Evolutionary conservation across 2,113 vertebrate species (phyloP).

Genomic region (Anguilla rostrata): DNA sequence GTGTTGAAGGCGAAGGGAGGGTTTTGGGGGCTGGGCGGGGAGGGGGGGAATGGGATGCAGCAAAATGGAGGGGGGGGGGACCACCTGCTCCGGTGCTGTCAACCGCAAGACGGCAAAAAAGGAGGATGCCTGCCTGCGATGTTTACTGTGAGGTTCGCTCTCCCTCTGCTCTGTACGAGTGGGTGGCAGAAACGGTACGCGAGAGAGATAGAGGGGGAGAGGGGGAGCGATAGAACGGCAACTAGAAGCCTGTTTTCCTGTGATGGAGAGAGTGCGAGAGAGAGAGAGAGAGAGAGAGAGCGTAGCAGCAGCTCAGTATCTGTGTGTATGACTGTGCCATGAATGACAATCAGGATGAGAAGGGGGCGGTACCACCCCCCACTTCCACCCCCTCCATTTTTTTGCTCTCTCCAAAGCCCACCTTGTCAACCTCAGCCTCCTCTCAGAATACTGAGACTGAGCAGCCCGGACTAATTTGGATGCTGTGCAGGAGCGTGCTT

Average conservation of each 20-base stretch:
- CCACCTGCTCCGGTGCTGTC: constrained; percentile 34
- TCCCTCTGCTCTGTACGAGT: neutral
- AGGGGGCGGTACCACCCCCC: too few species aligned
- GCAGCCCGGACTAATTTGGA: constrained; percentile 1
- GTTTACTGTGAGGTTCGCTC: constrained; percentile 9
- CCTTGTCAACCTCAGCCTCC: constrained; percentile 9
- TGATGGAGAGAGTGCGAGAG: neutral
- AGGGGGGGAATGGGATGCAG: neutral
- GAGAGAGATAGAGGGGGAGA: neutral
- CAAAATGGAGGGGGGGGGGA: constrained; percentile 9
- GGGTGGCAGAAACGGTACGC: neutral
- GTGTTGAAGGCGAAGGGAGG: neutral
- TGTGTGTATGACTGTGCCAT: constrained; percentile 21
- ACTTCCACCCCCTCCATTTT: neutral
- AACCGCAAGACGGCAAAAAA: constrained; percentile 13
- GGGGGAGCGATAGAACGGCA: neutral
- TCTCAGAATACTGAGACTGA: neutral
- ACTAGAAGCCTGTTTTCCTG: neutral
- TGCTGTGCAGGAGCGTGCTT: neutral
- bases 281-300: neutral
- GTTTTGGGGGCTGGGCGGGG: neutral
- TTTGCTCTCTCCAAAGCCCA: constrained; percentile 17
- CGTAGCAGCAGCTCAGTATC: neutral
- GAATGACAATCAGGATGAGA: constrained; percentile 21
- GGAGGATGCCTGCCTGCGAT: constrained; percentile 1